Base-by-base conservation (phyloP, 2,888 invertebrate genomes). In the Philhelius pedissequus region DNA sequence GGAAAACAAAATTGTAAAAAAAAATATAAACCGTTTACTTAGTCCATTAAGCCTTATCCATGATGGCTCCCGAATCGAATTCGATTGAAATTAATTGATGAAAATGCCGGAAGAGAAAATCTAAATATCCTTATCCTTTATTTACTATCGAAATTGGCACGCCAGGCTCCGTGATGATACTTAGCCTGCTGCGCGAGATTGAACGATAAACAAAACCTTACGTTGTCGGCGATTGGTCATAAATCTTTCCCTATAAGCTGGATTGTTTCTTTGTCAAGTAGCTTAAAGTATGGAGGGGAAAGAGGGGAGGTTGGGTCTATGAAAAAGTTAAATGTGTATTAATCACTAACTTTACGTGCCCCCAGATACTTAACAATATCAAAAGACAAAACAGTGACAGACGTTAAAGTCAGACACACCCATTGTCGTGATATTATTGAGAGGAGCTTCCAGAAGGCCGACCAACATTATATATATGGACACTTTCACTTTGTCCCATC, bases 401-500 rank as follows among this genome's bases (percentile, higher is more conserved):
- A 13, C 64, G 22, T 58, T 22, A 58, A 8, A 38, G 75, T 66
- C 74, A 5, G 77, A 76, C 82, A 83, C 82, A 83, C 82, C 82
- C 77, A 83, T 56, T 56, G 68, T 83, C 82, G 77, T 83, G 78
- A 74, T 56, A 69, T 25, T 66, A 70, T 66, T 20, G 45, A 50
- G 43, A 58, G 71, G 76, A 56, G 40, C 32, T 52, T 27, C 32
- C 8, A 54, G 48, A 20, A 3, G 20, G 50, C 6, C n/a, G 20
- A 52, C 56, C 60, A 35, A 32, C 1, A 13, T 3, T 11, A 15
- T 8, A 22, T 25, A 50, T 13, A 60, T 60, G 35, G 73, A 74
- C 82, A 83, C 82, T 83, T 83, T 83, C 77, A 78, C 82, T 83
- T 69, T 62, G 82, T 64, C 22, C 22, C 75, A 64, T 75, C 69